Base-by-base conservation (phyloP, 1,140 invertebrate species). In the Platyura marginata region DNA sequence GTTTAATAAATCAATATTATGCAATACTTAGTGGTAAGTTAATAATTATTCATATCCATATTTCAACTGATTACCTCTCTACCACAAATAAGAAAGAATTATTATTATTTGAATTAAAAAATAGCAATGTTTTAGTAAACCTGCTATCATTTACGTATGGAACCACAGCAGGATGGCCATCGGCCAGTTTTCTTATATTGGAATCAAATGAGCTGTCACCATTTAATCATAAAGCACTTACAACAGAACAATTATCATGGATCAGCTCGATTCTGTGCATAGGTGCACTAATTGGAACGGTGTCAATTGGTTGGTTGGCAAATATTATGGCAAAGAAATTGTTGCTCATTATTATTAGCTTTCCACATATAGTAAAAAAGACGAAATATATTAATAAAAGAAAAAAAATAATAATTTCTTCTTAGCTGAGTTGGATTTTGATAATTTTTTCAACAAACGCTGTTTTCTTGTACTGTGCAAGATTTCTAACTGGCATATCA, bases 261-360 rank as follows among this genome's bases (percentile, higher is more conserved):
- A 64, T 72, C 20, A 67, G 63, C 0, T 67, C 70, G 0, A 61
- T 66, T 3, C 59, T 66, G 13, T 61, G 69, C 9, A 44, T 72
- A 16, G 70, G 69, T 3, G 64, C 59, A 1, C 41, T 72, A 2
- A 51, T 66, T 4, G 68, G 68, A 16, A 66, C 60, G 33, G 47
- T 68, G 3, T 35, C 69, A 1, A 63, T 64, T 18, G 72, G 61
- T 3, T 64, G 65, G 47, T 51, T 70, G 20, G 67, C 74, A 1
- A 72, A 80, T 41, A 63, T 61, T 50, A 48, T 68, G 23, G 75
- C 75, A 16, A 52, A 72, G 1, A 74, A 70, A 50, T 56, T 29
- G 6, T 8, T 29, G 25, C 13, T 29, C 13, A 13, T 29, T 29
- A 0, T 55, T 63, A 43, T 48, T 63, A 10, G 50, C 63, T 34